Evolutionary conservation across 2,888 invertebrate genomes (phyloP), one percentile per base, ranked within the genome.

Genomic region (Escarpia spicata): DNA sequence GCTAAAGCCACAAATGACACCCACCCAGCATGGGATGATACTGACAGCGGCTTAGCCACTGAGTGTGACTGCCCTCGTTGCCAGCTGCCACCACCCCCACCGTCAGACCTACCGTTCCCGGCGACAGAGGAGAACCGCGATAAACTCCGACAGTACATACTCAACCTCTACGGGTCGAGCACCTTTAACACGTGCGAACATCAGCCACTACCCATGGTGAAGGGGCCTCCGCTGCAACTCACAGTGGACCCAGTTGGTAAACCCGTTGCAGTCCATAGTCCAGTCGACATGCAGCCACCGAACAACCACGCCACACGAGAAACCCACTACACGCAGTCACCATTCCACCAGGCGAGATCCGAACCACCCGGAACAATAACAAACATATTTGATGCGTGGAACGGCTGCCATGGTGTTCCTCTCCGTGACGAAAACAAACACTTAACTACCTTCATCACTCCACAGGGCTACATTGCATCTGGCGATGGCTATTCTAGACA

Each of bases 221-320:
- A 45, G 8, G 45, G 45, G 10, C 45, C 45, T 9, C 45, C 45
- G 10, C 45, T 45, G 45, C 45, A 45, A 6, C 45, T 45, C 45
- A 93, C 92, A 94, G 95, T 6, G 93, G 94, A 52, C 94, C 94
- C n/a, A 44, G 95, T 0, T 93, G 95, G 3, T 95, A 94, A 3
- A 93, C 45, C 45, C 45, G 45, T 37, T 37, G 45, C 45, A 2
- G 45, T 9, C 0, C 37, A 37, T 37, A 37, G 0, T 37, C 37
- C 37, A 37, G 37, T 95, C 15, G 95, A 95, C 92, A 93, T 95
- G 91, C 95, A 95, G 90, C 90, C 95, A 0, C 94, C 95, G 12
- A 95, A 95, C 91, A 91, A 90, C 3, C 93, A 94, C 92, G 94
- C 94, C 0, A 92, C 91, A 6, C 89, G 94, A 10, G 94, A 95